Evolutionary conservation across 2,113 vertebrate species (phyloP).

Genomic region (Amia ocellicauda): DNA sequence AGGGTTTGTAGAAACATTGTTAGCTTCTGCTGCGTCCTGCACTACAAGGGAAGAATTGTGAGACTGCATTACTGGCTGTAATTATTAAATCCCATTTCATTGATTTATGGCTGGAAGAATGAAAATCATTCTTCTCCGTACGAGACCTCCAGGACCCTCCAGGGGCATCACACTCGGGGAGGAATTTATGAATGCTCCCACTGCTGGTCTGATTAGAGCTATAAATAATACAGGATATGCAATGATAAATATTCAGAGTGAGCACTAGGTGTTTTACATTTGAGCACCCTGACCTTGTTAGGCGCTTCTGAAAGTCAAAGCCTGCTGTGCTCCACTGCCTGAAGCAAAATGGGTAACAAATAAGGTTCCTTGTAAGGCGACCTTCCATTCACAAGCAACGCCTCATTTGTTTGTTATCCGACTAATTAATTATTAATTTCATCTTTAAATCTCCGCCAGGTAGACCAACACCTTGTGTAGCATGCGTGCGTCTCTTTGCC

Average conservation of each 20-base stretch:
- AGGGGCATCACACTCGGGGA: neutral
- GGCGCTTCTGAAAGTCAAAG: slow-evolving; percentile 39
- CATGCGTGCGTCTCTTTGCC: neutral
- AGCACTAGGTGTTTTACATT: slow-evolving; percentile 15
- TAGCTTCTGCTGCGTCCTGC: slow-evolving; percentile 8
- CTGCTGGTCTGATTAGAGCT: slow-evolving; percentile 23
- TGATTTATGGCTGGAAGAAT: slow-evolving; percentile 29
- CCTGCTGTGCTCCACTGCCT: neutral
- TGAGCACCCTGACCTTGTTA: slow-evolving; percentile 24
- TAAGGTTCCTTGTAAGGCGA: neutral
- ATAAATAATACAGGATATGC: slow-evolving; percentile 35
- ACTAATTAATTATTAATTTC: slow-evolving; percentile 44
- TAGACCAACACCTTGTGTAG: neutral
- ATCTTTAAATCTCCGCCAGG: slow-evolving; percentile 33
- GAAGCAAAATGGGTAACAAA: slow-evolving; percentile 4
- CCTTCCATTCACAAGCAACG: slow-evolving; percentile 10
- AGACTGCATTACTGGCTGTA: slow-evolving; percentile 16
- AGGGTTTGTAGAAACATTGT: neutral
- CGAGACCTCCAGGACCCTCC: neutral
- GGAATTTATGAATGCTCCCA: slow-evolving; percentile 19
- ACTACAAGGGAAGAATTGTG: slow-evolving; percentile 25
- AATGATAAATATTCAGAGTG: slow-evolving; percentile 32
- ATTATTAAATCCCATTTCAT: slow-evolving; percentile 29
- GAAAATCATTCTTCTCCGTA: slow-evolving; percentile 17
- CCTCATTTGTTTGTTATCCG: slow-evolving; percentile 36